Conservation (phyloP, 2,113 vertebrate species). For the Thymallus thymallus region DNA sequence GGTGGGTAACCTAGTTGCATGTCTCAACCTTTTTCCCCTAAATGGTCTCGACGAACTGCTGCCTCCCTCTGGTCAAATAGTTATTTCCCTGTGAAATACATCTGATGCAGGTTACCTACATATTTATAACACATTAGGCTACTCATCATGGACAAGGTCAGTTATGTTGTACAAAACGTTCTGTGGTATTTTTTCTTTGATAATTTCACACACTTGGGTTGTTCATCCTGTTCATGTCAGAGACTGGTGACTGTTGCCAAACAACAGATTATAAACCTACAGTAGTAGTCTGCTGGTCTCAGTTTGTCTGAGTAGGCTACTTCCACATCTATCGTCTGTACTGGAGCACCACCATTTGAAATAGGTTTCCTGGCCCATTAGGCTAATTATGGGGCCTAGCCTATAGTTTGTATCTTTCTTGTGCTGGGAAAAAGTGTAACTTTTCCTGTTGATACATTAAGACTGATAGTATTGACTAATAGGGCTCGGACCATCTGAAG, state of each 20-base stretch:
- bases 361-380: background rate
- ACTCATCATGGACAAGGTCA: too few species aligned
- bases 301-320: background rate
- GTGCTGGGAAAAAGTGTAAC: too few species aligned
- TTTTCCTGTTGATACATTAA: too few species aligned
- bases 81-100: slow-evolving; percentile 4
- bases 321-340: background rate
- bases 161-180: too few species aligned
- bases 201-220: background rate
- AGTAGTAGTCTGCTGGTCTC: too few species aligned
- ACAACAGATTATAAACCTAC: background rate
- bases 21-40: background rate
- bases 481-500: too few species aligned
- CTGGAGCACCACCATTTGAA: background rate
- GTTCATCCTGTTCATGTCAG: background rate
- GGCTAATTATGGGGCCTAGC: too few species aligned
- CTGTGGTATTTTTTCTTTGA: too few species aligned
- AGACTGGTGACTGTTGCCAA: background rate
- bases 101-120: background rate
- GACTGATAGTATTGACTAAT: too few species aligned
- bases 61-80: slow-evolving; percentile 65
- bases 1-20: too few species aligned
- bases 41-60: slow-evolving; percentile 48
- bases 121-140: too few species aligned
- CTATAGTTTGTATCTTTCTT: too few species aligned